Evolutionary conservation across 2,888 invertebrate genomes (phyloP), one percentile per base, ranked within the genome.

Genomic region (Mechanitis messenoides): DNA sequence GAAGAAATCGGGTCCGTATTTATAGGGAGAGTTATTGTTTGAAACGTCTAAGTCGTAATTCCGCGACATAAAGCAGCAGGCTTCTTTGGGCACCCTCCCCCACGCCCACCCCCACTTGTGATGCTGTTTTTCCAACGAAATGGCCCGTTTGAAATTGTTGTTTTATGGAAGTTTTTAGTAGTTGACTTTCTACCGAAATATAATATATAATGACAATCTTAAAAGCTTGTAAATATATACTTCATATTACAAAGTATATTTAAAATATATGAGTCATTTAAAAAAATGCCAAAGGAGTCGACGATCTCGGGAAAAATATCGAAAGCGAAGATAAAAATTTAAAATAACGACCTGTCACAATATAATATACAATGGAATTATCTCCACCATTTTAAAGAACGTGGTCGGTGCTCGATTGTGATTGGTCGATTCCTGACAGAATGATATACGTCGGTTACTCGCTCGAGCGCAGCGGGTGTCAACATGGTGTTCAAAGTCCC

Each of bases 41-140:
- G 90, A 90, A 90, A 90, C 89, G 90, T 90, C 90, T 88, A 88
- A 87, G 90, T 90, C 90, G 89, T 90, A 88, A 90, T 87, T 88
- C 88, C 81, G 81, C 78, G 79, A 79, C 87, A 89, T 90, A 88
- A 90, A 90, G 77, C 74, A 79, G 81, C 82, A 83, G 84, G 83
- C 85, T 86, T 85, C 86, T 85, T 83, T 80, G 79, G 83, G 76
- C 82, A 78, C 76, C 77, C 75, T 70, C 69, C 73, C 69, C 67
- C 69, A 68, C 64, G 69, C 75, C 73, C 73, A 70, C 72, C 74
- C 71, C 76, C 77, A 75, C 74, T 75, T 73, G 80, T 85, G 87
- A 89, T 85, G 87, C 87, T 88, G 88, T 88, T 87, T 89, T 89
- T 86, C 89, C 83, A 81, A 81, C 81, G 85, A 87, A 90, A 90